Conservation (phyloP, 2,888 invertebrate genomes). For the Charanyca ferruginea region DNA sequence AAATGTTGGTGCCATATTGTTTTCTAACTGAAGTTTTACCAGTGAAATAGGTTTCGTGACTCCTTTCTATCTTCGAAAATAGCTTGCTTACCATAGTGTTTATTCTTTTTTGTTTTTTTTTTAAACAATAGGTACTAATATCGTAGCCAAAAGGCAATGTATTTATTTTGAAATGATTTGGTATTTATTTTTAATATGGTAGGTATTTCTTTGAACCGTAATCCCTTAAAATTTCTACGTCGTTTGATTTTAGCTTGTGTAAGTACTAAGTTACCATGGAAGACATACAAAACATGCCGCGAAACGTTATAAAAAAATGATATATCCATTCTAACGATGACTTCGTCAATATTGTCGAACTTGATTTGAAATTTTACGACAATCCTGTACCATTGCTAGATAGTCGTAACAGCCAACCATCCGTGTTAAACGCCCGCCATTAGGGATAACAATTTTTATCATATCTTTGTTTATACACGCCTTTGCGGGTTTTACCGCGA, state of each 20-base stretch:
- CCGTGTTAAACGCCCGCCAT: slow-evolving; percentile 52
- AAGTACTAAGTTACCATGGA: too few species aligned
- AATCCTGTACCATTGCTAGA: slow-evolving; percentile 34
- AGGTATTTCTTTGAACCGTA: neutral
- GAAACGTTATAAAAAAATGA: too few species aligned
- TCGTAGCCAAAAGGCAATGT: slow-evolving; percentile 12
- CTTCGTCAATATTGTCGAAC: slow-evolving; percentile 20
- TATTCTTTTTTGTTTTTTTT: slow-evolving; percentile 30
- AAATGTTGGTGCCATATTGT: slow-evolving; percentile 57
- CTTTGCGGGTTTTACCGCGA: slow-evolving; percentile 49
- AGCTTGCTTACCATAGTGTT: slow-evolving; percentile 24
- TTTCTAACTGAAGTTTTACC: slow-evolving; percentile 46
- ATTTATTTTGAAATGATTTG: neutral
- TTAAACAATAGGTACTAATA: neutral
- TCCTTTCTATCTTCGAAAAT: slow-evolving; percentile 39
- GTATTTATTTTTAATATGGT: neutral
- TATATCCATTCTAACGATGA: neutral
- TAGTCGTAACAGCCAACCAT: slow-evolving; percentile 49
- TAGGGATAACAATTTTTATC: slow-evolving; percentile 61
- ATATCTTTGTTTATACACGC: slow-evolving; percentile 63
- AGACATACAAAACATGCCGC: too few species aligned
- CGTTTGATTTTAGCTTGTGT: too few species aligned
- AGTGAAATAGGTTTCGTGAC: slow-evolving; percentile 38
- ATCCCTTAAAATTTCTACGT: neutral
- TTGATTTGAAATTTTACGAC: slow-evolving; percentile 23